These are phyloP conservation scores for Agrilus cyanescens DNA, from an alignment of 2,888 invertebrate genomes.

Conservation along the genomic window DNA sequence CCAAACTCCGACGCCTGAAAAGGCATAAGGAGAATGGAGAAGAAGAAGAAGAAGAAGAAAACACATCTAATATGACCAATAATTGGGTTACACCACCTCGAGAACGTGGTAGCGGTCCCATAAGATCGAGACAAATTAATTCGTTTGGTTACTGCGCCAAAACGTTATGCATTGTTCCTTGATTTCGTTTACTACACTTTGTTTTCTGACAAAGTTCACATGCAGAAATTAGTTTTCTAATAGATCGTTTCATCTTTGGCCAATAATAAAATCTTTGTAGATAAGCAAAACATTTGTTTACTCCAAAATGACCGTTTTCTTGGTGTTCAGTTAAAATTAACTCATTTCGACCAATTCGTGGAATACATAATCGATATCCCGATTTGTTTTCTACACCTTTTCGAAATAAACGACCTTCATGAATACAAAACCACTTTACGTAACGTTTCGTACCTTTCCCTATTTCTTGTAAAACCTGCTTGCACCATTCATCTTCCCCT, in stretches of 20 bases:
- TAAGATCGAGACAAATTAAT: neutral
- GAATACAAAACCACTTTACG: neutral
- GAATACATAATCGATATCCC: conserved; percentile 2
- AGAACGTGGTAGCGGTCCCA: conserved; percentile 2
- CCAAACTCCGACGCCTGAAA: too few species aligned
- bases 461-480: too few species aligned
- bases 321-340: conserved; percentile 3
- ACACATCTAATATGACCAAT: too few species aligned
- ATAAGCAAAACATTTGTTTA: conserved; percentile 2
- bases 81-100: neutral
- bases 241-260: neutral
- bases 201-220: conserved; percentile 1
- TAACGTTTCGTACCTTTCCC: too few species aligned
- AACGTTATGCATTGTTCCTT: neutral
- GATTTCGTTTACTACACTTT: neutral
- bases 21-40: too few species aligned
- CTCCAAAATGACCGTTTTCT: conserved; percentile 8
- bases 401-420: neutral
- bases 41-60: too few species aligned
- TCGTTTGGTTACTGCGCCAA: neutral
- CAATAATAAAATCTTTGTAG: conserved; percentile 1
- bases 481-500: too few species aligned
- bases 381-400: neutral
- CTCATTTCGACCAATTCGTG: neutral
- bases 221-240: neutral